These are phyloP conservation scores for Alectoris magna DNA, from an alignment of 2,797 vertebrate species.

Conservation along the genomic window DNA sequence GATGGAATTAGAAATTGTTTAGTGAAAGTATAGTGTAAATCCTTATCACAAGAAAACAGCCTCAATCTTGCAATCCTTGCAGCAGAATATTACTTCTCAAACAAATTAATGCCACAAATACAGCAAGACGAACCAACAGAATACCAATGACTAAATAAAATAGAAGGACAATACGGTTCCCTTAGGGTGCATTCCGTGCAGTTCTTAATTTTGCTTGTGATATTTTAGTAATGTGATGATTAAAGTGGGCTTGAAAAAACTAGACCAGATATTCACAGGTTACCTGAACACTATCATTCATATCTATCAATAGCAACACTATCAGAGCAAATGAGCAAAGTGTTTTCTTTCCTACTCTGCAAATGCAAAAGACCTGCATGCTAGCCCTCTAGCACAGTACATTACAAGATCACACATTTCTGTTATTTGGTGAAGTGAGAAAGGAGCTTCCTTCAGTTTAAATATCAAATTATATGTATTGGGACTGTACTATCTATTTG, in stretches of 20 bases:
- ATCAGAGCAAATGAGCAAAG: background rate
- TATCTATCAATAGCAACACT: background rate
- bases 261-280: background rate
- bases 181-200: background rate
- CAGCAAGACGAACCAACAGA: background rate
- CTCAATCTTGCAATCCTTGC: background rate
- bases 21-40: background rate
- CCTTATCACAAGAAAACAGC: constrained; percentile 54
- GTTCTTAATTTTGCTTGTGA: background rate
- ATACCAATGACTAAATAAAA: background rate
- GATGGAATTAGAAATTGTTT: constrained; percentile 44
- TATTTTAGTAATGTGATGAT: background rate
- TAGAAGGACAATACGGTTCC: background rate
- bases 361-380: background rate
- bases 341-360: background rate
- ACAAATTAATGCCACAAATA: constrained; percentile 10
- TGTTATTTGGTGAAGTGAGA: background rate
- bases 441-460: background rate
- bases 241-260: background rate
- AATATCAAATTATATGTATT: background rate
- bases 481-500: constrained; percentile 2
- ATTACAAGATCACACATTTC: background rate
- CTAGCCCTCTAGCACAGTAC: background rate
- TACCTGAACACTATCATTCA: background rate
- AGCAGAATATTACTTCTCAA: constrained; percentile 23